Percentiles rank a stretch among this genome's conserved stretches.
Evolutionary conservation across 1,140 invertebrate genomes (phyloP).

Genomic region (Sycobia sp.): DNA sequence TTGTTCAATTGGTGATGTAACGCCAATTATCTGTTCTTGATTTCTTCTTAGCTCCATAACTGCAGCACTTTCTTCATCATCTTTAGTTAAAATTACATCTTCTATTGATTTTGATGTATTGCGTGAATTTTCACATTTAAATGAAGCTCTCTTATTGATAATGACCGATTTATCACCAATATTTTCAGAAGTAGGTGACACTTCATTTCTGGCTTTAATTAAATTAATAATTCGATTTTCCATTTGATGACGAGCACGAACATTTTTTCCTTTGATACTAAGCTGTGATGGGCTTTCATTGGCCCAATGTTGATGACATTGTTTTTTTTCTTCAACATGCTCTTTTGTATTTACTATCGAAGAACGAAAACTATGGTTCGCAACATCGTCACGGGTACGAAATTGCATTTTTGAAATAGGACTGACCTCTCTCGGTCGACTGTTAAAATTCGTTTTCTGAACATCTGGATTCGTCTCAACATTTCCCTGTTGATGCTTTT

Average conservation of each 20-base stretch:
- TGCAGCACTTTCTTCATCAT: slow-evolving; percentile 5
- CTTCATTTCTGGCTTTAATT: slow-evolving; percentile 36
- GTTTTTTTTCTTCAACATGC: background rate
- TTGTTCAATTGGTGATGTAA: background rate
- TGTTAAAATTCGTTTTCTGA: background rate
- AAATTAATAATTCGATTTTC: slow-evolving; percentile 32
- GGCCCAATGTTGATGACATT: slow-evolving; percentile 7
- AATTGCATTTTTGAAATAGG: slow-evolving; percentile 30
- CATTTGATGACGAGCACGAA: background rate
- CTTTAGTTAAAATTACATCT: background rate
- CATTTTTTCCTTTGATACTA: slow-evolving; percentile 2
- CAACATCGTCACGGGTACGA: background rate
- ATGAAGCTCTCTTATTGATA: slow-evolving; percentile 37
- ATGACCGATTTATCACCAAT: background rate
- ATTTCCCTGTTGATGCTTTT: slow-evolving; percentile 42
- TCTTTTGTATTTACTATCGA: background rate
- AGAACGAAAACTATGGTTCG: slow-evolving; percentile 1
- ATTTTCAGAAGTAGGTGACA: background rate
- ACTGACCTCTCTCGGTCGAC: slow-evolving; percentile 35
- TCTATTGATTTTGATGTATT: background rate
- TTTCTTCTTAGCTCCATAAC: slow-evolving; percentile 1
- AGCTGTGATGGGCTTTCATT: background rate
- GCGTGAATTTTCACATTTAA: slow-evolving; percentile 38
- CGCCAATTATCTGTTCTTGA: slow-evolving; percentile 15
- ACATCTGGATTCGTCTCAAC: slow-evolving; percentile 13